Evolutionary conservation across 2,113 vertebrate species (phyloP).

Genomic region (Sceloporus tristichus): DNA sequence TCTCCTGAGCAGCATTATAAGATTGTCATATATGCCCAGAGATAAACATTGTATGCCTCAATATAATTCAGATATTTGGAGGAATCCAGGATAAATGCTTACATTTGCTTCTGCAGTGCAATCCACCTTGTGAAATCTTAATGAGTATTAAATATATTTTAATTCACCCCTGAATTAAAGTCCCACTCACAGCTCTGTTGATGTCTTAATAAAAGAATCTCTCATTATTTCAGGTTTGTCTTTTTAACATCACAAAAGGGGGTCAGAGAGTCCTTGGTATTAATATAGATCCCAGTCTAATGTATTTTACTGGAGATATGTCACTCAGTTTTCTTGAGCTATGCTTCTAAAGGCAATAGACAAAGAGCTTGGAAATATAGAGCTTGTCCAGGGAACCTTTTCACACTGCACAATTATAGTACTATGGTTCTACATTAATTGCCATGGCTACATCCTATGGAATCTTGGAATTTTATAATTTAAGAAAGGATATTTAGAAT

Average conservation of each 20-base stretch:
- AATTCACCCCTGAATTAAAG: background rate
- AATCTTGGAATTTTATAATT: too few relatives aligned
- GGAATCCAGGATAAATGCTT: background rate
- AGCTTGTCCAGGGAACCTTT: too few relatives aligned
- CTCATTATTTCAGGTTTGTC: background rate
- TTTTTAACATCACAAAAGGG: background rate
- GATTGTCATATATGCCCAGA: constrained; percentile 17
- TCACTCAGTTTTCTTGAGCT: background rate
- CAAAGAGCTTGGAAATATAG: background rate
- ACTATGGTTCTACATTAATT: too few relatives aligned
- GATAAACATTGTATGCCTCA: constrained; percentile 3
- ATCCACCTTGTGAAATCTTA: background rate
- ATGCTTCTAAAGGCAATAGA: background rate
- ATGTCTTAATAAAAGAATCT: background rate
- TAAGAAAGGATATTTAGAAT: too few relatives aligned
- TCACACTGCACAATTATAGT: too few relatives aligned
- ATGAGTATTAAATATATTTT: background rate
- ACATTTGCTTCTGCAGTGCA: background rate
- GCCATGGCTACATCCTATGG: too few relatives aligned
- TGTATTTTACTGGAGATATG: background rate
- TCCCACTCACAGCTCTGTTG: background rate
- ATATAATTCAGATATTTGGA: constrained; percentile 4
- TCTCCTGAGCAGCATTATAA: constrained; percentile 25
- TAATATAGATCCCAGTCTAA: background rate
- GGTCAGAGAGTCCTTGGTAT: background rate